These are phyloP conservation scores for Orientallactaga bullata DNA, from an alignment of 2,113 vertebrate species.

Conservation along the genomic window DNA sequence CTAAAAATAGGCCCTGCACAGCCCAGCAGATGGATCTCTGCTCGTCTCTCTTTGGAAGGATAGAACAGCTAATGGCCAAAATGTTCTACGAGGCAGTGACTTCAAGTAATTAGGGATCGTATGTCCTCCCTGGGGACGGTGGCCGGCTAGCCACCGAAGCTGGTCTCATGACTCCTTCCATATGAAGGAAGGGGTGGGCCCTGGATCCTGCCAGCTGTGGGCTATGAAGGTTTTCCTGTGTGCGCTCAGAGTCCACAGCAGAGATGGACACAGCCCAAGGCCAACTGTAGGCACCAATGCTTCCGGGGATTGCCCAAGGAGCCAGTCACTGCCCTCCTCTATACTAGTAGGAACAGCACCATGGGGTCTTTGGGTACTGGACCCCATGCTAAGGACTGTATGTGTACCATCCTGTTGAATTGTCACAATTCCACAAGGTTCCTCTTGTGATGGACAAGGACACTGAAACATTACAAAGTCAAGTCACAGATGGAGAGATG, in stretches of 20 bases:
- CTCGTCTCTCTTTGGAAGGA: slow-evolving; percentile 56
- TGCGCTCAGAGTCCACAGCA: not conserved
- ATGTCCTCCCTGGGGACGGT: not conserved
- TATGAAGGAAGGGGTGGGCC: accelerated
- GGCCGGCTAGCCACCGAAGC: accelerated
- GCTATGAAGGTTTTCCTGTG: not conserved
- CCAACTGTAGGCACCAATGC: accelerated
- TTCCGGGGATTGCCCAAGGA: not conserved
- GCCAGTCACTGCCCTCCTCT: no score
- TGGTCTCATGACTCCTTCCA: not conserved
- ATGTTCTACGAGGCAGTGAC: not conserved
- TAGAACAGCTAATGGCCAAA: not conserved
- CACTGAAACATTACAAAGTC: not conserved
- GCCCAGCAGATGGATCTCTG: not conserved
- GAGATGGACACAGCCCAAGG: not conserved
- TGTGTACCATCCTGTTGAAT: not conserved
- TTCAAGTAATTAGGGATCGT: accelerated
- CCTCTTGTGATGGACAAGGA: not conserved
- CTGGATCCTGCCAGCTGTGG: not conserved
- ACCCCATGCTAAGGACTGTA: not conserved
- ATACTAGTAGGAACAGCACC: not conserved
- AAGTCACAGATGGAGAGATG: no score
- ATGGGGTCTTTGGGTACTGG: accelerated
- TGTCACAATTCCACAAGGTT: not conserved
- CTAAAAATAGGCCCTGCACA: slow-evolving; percentile 64